Evolutionary conservation across 2,797 vertebrate genomes (phyloP).

Genomic region (Heteromormyrus szaboi): DNA sequence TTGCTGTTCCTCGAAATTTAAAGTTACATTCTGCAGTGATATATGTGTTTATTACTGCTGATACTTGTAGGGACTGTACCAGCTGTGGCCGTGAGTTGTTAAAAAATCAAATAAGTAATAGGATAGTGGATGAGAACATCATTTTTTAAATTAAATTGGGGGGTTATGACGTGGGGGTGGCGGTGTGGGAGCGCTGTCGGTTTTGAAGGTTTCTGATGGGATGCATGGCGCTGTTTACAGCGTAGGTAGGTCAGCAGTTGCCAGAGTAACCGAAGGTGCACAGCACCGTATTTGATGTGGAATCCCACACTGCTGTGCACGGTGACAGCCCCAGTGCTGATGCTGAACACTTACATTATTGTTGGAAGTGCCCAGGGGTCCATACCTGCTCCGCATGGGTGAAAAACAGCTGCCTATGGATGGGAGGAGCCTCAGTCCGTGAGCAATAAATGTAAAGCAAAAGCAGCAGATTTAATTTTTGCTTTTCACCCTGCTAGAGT

Average conservation of each 20-base stretch:
- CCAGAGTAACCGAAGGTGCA: constrained; percentile 23
- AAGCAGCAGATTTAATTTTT: neutral
- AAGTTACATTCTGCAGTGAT: neutral
- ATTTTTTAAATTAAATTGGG: neutral
- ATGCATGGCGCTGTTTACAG: constrained; percentile 12
- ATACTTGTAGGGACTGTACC: neutral
- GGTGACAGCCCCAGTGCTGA: neutral
- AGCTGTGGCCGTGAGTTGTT: neutral
- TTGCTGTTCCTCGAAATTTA: neutral
- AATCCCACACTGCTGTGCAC: constrained; percentile 10
- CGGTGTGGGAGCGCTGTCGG: neutral
- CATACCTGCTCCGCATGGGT: neutral
- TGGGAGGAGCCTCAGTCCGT: neutral
- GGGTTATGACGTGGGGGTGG: neutral
- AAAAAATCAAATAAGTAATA: neutral
- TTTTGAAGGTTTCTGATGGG: neutral
- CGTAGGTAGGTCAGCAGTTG: constrained; percentile 26
- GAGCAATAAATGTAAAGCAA: neutral
- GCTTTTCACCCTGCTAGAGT: neutral
- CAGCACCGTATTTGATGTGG: constrained; percentile 14
- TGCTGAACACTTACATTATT: neutral
- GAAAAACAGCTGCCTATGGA: neutral
- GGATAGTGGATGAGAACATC: neutral
- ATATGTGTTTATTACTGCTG: neutral
- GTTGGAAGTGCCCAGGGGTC: neutral